Evolutionary conservation across 1,140 invertebrate species (phyloP).

Genomic region (Euwallacea fornicatus): DNA sequence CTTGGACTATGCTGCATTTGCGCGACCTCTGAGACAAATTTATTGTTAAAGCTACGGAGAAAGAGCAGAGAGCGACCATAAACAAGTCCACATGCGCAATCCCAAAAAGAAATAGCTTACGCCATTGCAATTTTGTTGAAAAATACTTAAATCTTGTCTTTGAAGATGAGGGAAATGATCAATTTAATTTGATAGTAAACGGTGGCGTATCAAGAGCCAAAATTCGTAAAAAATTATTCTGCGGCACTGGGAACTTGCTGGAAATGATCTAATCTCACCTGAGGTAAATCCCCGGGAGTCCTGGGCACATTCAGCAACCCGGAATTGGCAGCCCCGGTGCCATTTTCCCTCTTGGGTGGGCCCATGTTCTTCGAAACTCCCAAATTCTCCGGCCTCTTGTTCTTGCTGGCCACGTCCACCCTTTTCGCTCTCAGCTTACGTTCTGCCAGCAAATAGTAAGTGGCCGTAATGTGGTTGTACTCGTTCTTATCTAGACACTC

Average conservation of each 20-base stretch:
- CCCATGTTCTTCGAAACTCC: conserved; percentile 47
- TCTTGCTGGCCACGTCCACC: conserved; percentile 62
- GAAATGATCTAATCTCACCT: conserved; percentile 53
- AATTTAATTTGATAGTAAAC: no score
- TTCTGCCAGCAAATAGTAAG: conserved; percentile 96
- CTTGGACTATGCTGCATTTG: conserved; percentile 86
- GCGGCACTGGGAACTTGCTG: neutral
- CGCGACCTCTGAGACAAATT: conserved; percentile 61
- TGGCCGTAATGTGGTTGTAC: conserved; percentile 98
- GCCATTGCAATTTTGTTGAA: no score
- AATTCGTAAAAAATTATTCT: neutral
- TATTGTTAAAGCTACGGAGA: neutral
- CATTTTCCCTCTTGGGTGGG: conserved; percentile 55
- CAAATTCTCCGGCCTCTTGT: conserved; percentile 52
- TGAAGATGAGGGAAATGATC: no score
- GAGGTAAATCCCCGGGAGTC: conserved; percentile 63
- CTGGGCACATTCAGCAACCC: conserved; percentile 62
- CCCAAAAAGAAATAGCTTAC: no score
- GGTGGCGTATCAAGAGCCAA: neutral
- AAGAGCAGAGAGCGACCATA: neutral
- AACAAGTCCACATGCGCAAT: no score
- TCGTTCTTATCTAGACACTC: conserved; percentile 94
- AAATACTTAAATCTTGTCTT: no score
- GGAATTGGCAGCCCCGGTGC: conserved; percentile 43
- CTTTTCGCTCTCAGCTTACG: conserved; percentile 77